A percentile compares a stretch with the other conserved stretches of the same genome.
Evolutionary conservation across 2,113 vertebrate genomes (phyloP).

Genomic region (Mohoua ochrocephala): DNA sequence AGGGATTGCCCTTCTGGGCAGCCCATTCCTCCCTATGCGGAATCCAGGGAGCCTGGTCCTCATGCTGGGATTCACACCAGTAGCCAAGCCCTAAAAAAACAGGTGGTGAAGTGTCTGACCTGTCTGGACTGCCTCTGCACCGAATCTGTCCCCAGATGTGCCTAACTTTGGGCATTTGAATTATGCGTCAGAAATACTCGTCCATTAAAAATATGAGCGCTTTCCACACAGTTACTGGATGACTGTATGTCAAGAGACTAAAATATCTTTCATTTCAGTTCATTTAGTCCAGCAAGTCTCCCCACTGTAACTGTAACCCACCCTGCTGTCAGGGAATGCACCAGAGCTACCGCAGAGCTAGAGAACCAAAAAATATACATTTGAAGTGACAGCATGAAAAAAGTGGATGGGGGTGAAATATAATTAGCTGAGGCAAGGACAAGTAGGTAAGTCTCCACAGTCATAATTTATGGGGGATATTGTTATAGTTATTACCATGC

Average conservation of each 20-base stretch:
- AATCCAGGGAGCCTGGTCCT: not conserved
- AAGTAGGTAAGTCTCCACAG: constrained; percentile 54
- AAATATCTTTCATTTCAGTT: constrained; percentile 17
- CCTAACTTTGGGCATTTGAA: not conserved
- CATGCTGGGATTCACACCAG: not conserved
- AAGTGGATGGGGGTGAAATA: constrained; percentile 36
- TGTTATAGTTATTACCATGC: constrained; percentile 65
- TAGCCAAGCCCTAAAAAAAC: not conserved
- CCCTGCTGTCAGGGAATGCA: constrained; percentile 18
- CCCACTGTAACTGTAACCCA: constrained; percentile 11
- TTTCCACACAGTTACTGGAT: not conserved
- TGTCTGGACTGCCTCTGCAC: not conserved
- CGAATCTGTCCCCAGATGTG: not conserved
- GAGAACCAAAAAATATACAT: constrained; percentile 21
- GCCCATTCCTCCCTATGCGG: not conserved
- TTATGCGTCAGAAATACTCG: not conserved
- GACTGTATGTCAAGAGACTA: not conserved
- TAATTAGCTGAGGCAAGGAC: constrained; percentile 63
- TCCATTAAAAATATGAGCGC: not conserved
- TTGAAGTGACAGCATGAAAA: constrained; percentile 51
- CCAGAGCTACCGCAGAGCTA: not conserved
- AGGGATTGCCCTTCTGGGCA: not conserved
- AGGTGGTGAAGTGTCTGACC: not conserved
- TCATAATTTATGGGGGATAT: constrained; percentile 62
- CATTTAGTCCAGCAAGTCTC: constrained; percentile 12